Conservation (phyloP, 2,888 invertebrate genomes). For the Caenorhabditis sp. region DNA sequence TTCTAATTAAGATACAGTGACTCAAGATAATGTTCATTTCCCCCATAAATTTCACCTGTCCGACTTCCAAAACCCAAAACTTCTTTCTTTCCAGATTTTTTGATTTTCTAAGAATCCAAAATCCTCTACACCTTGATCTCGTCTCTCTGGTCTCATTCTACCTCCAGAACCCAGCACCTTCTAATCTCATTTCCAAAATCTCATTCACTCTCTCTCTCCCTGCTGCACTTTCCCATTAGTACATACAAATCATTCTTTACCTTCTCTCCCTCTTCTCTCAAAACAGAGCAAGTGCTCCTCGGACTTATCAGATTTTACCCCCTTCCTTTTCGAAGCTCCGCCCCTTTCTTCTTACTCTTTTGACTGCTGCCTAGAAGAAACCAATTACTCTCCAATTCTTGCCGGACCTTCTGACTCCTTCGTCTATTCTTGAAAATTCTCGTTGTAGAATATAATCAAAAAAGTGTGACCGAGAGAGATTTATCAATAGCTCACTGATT, state of each 20-base stretch:
- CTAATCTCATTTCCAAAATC: slow-evolving; percentile 10
- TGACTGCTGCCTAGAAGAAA: background rate
- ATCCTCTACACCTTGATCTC: no score
- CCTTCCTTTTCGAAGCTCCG: background rate
- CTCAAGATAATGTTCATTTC: background rate
- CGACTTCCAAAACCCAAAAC: no score
- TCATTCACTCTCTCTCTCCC: background rate
- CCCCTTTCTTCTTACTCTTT: no score
- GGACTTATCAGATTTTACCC: slow-evolving; percentile 1
- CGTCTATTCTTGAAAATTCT: background rate
- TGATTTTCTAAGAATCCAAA: no score
- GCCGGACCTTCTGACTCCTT: slow-evolving; percentile 16
- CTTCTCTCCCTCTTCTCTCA: no score
- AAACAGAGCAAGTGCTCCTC: no score
- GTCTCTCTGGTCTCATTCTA: no score
- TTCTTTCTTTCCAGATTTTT: no score
- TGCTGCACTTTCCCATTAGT: no score
- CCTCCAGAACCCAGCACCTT: background rate
- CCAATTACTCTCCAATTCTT: slow-evolving; percentile 5
- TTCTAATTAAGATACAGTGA: background rate
- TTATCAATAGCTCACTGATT: slow-evolving; percentile 21
- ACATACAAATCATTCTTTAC: no score
- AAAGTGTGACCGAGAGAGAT: no score
- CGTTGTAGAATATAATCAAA: background rate
- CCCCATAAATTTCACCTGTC: no score